Base-by-base conservation (phyloP, 1,140 invertebrate genomes). In the Lepidostoma basale region DNA sequence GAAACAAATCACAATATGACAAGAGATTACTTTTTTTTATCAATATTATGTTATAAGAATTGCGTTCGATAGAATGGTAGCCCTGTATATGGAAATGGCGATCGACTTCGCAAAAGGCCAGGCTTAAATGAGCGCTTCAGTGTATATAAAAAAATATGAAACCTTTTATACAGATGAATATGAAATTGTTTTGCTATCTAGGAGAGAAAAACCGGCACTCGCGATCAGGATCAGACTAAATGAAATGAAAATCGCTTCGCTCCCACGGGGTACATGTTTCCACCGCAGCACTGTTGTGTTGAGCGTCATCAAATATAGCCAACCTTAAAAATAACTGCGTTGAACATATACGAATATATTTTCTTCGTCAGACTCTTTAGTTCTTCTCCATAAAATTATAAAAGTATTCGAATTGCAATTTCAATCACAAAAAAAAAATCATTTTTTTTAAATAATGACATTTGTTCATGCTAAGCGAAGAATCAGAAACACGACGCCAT, bases 221-320 rank as follows among this genome's bases (percentile, higher is more conserved):
- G 18, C 49, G 26, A 18, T 18, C 3, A 26, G 25, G 30, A 54
- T 26, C 14, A 28, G 2, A 54, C 6, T 23, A 18, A 54, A 54
- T 30, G n/a, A n/a, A 28, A 54, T 20, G 23, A 28, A 52, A 52
- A 52, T 54, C 14, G 23, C 20, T 28, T 16, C 12, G 23, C 18
- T 28, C 49, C 49, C 49, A 54, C 49, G 49, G 49, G 54, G 54
- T 44, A 44, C 64, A 66, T 58, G 64, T 58, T 66, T 66, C 14
- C 52, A 36, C 28, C 39, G 14, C 22, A 44, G 36, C 52, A 58
- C 49, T 66, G 64, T 66, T 66, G 58, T 66, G 64, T 58, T 58
- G 39, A 66, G 64, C 64, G 64, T 66, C 64, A 66, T 58, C 64
- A 66, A 66, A 58, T 33, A 66, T 44, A 66, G 64, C 64, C 64